phyloP scores from a whole-genome alignment of 2,888 invertebrate genomes.

The Nephrotoma appendiculata region DNA sequence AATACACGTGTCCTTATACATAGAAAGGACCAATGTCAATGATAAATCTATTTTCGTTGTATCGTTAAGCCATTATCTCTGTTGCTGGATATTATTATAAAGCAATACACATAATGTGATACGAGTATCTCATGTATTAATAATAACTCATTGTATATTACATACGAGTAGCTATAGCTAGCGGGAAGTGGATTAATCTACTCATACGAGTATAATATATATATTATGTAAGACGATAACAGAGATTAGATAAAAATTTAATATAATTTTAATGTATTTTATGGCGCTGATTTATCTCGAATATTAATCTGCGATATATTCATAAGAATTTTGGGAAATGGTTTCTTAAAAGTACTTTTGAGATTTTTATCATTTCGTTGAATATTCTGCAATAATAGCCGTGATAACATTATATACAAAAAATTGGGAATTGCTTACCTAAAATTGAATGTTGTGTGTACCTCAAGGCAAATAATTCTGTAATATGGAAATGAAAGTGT shows the following conservation, averaged over 20 bases:
- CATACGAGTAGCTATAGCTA: background rate
- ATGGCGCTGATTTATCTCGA: background rate
- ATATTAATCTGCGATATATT: background rate
- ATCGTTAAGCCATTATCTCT: background rate
- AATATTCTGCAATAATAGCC: too few relatives aligned
- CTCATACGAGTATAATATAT: background rate
- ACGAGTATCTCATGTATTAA: background rate
- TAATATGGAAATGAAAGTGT: too few relatives aligned
- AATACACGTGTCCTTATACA: too few relatives aligned
- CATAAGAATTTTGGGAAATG: background rate
- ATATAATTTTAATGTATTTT: background rate
- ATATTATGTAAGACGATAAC: background rate
- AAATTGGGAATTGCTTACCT: too few relatives aligned
- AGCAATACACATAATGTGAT: background rate
- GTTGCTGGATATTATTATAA: background rate
- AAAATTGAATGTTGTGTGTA: too few relatives aligned
- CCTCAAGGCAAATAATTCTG: too few relatives aligned
- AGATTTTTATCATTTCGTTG: background rate
- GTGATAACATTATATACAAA: background rate
- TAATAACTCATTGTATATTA: background rate
- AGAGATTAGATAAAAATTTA: background rate
- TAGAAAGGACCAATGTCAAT: background rate
- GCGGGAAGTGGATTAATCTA: background rate
- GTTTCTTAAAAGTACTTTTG: background rate
- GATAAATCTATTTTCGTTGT: background rate